These are phyloP conservation scores for Brenthis ino DNA, from an alignment of 2,888 invertebrate genomes.

Conservation along the genomic window DNA sequence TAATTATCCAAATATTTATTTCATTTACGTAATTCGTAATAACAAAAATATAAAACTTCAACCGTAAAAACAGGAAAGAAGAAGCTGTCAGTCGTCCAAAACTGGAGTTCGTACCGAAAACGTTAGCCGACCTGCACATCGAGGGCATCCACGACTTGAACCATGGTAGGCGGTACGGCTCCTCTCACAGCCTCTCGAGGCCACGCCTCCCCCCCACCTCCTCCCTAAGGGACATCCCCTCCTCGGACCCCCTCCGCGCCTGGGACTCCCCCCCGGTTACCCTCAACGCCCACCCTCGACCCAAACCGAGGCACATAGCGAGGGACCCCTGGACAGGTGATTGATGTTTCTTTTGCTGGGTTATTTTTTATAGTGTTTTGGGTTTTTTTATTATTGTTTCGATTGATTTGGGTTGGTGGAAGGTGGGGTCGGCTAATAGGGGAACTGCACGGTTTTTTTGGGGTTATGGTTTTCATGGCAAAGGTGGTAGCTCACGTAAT, in stretches of 20 bases:
- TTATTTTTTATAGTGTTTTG: constrained; percentile 40
- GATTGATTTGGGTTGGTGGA: no score
- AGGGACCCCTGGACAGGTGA: constrained; percentile 84
- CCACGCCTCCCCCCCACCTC: constrained; percentile 66
- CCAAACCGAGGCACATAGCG: constrained; percentile 73
- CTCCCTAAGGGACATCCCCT: constrained; percentile 70
- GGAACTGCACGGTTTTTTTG: no score
- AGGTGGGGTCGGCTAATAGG: no score
- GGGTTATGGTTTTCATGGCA: no score
- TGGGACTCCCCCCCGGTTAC: constrained; percentile 65
- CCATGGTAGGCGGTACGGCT: constrained; percentile 84
- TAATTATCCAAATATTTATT: neutral
- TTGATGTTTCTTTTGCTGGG: constrained; percentile 78
- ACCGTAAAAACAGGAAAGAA: constrained; percentile 85
- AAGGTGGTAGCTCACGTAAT: no score
- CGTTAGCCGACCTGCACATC: constrained; percentile 92
- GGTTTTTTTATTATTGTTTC: no score
- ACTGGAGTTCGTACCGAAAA: constrained; percentile 95
- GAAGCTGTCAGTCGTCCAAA: constrained; percentile 95
- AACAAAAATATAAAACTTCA: neutral
- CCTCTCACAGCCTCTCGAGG: constrained; percentile 73
- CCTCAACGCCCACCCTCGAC: constrained; percentile 52
- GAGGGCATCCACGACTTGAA: constrained; percentile 88
- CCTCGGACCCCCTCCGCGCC: constrained; percentile 65
- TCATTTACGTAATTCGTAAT: no score